Conservation (phyloP, 2,797 vertebrate genomes). For the Gymnoscopelus braueri region DNA sequence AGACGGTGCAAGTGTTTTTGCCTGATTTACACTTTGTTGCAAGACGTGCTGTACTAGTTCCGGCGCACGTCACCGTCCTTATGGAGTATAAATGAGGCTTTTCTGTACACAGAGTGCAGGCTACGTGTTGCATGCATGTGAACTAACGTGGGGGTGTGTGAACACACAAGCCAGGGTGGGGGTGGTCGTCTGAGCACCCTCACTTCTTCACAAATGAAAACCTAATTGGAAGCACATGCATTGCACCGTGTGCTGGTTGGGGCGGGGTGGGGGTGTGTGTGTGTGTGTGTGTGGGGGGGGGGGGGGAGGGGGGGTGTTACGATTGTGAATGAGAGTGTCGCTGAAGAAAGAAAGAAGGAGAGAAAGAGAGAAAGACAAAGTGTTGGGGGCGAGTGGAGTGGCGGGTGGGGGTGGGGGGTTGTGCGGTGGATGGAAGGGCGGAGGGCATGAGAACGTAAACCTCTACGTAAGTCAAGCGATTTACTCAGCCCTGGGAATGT, state of each 20-base stretch:
- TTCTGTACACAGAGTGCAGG: neutral
- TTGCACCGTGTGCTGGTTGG: slow-evolving; percentile 62
- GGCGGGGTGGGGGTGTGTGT: slow-evolving; percentile 20
- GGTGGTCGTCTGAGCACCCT: slow-evolving; percentile 55
- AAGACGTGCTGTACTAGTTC: too few relatives aligned
- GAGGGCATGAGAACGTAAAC: slow-evolving; percentile 83
- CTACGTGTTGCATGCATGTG: slow-evolving; percentile 51
- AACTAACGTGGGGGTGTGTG: slow-evolving; percentile 65
- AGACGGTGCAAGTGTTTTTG: too few relatives aligned
- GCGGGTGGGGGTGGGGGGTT: slow-evolving; percentile 47
- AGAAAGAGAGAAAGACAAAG: slow-evolving; percentile 6
- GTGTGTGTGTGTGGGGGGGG: slow-evolving; percentile 13
- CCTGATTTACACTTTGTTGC: too few relatives aligned
- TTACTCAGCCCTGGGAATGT: slow-evolving; percentile 77
- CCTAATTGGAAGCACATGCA: slow-evolving; percentile 81
- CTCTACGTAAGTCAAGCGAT: slow-evolving; percentile 72
- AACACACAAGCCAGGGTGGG: slow-evolving; percentile 46
- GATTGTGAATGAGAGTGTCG: slow-evolving; percentile 71
- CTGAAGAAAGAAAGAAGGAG: slow-evolving; percentile 64
- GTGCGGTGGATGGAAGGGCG: slow-evolving; percentile 28
- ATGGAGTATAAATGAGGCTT: neutral
- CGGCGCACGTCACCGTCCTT: too few relatives aligned
- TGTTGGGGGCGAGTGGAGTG: slow-evolving; percentile 34
- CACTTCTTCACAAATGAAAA: slow-evolving; percentile 72
- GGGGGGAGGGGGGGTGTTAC: slow-evolving; percentile 33